Evolutionary conservation across 2,797 vertebrate species (phyloP), one percentile per base, ranked within the genome.

Genomic region (Vireo griseus): DNA sequence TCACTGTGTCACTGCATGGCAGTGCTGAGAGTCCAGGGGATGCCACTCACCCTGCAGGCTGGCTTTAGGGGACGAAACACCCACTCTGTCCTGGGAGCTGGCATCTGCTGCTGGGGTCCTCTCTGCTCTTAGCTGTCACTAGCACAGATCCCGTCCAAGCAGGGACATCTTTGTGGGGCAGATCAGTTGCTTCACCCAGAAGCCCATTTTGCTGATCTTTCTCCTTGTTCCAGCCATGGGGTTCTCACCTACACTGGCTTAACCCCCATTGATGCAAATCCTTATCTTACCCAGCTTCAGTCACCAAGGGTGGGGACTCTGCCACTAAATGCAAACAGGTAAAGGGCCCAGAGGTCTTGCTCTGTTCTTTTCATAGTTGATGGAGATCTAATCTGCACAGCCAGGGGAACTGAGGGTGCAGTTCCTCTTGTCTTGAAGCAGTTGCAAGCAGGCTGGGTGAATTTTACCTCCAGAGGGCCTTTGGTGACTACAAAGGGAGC

Each of bases 391-490:
- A 91, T 63, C 52, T 77, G 21, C 55, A 71, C 52, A 86, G 44
- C 11, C 45, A 88, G 62, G 55, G 45, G 42, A 86, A 51, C 51
- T 72, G 39, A 91, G 35, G 50, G 55, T 88, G 83, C 62, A 86
- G 76, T 50, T 96, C 76, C 15, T 58, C 35, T 80, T 90, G 52
- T 77, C 78, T 90, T 75, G 78, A 66, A 93, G 69, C 47, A 82
- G 42, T 48, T 79, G 55, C 26, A 73, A 73, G 72, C 51, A 89
- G 31, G 19, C 35, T 84, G 59, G 33, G 68, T 82, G 81, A 82
- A 93, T 31, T 85, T 91, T 72, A 67, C 59, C 68, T 96, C 88
- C 80, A 79, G 89, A 92, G 86, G 81, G 67, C 74, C 76, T 95
- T 90, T 92, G 80, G 69, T 72, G 62, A 65, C 62, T 83, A 45